These are phyloP conservation scores for Neopelma chrysocephalum DNA, from an alignment of 2,797 vertebrate species.

Conservation along the genomic window DNA sequence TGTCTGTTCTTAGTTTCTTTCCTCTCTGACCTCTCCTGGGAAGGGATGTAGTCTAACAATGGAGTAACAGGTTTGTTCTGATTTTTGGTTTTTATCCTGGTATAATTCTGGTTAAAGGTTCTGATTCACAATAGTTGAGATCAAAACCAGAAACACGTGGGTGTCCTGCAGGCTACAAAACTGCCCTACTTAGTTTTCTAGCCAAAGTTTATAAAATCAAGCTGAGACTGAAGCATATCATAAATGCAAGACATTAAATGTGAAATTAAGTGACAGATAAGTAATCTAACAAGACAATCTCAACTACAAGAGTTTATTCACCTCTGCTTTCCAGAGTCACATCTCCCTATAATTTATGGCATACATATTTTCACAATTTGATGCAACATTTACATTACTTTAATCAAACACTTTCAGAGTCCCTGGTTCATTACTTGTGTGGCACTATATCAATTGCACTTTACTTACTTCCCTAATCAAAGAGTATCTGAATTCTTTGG, in stretches of 20 bases:
- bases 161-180: conserved; percentile 42
- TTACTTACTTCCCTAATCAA: conserved; percentile 61
- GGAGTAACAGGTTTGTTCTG: conserved; percentile 25
- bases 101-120: conserved; percentile 3
- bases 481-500: conserved; percentile 38
- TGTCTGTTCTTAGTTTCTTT: conserved; percentile 43
- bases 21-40: conserved; percentile 64
- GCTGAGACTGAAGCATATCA: conserved; percentile 54
- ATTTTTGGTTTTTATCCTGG: background rate
- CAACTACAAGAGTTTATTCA: conserved; percentile 60
- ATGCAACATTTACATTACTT: conserved; percentile 62
- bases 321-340: conserved; percentile 48
- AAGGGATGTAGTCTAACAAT: conserved; percentile 65
- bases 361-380: conserved; percentile 52
- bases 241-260: conserved; percentile 17
- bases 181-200: conserved; percentile 44
- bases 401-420: conserved; percentile 60
- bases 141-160: conserved; percentile 35
- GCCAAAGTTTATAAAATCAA: conserved; percentile 69
- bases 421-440: conserved; percentile 43
- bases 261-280: conserved; percentile 65
- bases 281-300: conserved; percentile 72
- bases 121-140: conserved; percentile 19
- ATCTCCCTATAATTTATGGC: conserved; percentile 62
- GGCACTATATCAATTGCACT: conserved; percentile 59